Conservation (phyloP, 1,140 invertebrate species). For the Drosophila tsacasi region DNA sequence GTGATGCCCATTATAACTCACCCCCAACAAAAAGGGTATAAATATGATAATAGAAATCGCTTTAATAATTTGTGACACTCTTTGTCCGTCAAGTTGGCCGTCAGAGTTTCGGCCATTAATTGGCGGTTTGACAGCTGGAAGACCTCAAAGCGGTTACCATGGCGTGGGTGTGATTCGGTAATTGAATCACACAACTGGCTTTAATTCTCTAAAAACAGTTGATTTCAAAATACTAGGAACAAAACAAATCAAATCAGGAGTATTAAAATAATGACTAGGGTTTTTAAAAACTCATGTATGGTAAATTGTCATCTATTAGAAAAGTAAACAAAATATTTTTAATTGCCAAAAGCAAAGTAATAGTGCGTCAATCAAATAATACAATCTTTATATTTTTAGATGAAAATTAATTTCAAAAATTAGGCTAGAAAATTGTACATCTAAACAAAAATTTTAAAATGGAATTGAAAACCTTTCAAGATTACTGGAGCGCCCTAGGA, state of each 20-base stretch:
- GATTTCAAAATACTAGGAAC: not conserved
- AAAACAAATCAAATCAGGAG: not conserved
- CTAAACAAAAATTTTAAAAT: too few relatives aligned
- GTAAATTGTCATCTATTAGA: too few relatives aligned
- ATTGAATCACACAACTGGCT: constrained; percentile 51
- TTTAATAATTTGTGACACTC: constrained; percentile 47
- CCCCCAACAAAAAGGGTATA: constrained; percentile 14
- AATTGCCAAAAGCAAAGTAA: too few relatives aligned
- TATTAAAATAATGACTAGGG: not conserved
- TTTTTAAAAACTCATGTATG: too few relatives aligned
- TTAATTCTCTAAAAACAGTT: not conserved
- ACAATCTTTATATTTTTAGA: too few relatives aligned
- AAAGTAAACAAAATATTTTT: too few relatives aligned
- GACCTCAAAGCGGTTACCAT: constrained; percentile 48
- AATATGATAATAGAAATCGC: constrained; percentile 43
- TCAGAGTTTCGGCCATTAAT: constrained; percentile 62
- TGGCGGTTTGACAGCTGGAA: constrained; percentile 61
- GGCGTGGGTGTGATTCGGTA: constrained; percentile 64
- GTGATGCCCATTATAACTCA: not conserved
- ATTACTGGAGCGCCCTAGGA: too few relatives aligned
- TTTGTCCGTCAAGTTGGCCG: constrained; percentile 34
- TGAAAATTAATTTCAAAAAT: too few relatives aligned
- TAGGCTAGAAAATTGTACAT: too few relatives aligned
- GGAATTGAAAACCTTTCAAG: too few relatives aligned
- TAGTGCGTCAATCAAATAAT: too few relatives aligned